Evolutionary conservation across 2,113 vertebrate genomes (phyloP), one percentile per base, ranked within the genome.

Genomic region (Eulacestoma nigropectus): DNA sequence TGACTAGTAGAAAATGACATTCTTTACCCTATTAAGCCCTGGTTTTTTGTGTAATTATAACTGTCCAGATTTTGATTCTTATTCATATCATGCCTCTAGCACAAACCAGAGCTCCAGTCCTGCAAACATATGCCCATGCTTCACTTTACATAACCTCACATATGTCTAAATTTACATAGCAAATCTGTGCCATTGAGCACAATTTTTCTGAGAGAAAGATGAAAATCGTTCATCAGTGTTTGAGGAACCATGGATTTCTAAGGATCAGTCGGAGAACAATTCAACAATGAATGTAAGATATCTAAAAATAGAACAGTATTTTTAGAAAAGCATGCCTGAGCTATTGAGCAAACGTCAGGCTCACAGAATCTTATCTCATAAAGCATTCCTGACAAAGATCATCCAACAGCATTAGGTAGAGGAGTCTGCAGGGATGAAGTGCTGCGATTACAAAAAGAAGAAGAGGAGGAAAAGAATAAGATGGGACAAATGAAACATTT

Each of bases 141-240:
- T 95, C n/a, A 44, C 47, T 89, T 95, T 95, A 95, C 27, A 26
- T 95, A 95, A 95, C 56, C 20, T 93, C 69, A 86, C 68, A 96
- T 88, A 88, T 93, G 84, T 55, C 56, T 74, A 63, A 77, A 83
- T 88, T 75, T 86, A 39, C n/a, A 39, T 17, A 67, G 29, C 39
- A 77, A 42, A 76, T 70, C 57, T 70, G 49, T 73, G 53, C 21
- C 49, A 70, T 14, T 0, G 2, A 91, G 29, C 11, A 56, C 10
- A 84, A 33, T 20, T 78, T 78, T 67, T 80, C 79, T 30, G 21
- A 90, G 35, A 59, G 47, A 59, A 91, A 83, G 47, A 32, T 16
- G 20, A 42, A 81, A 37, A 37, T 14, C 32, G 29, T 68, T 77
- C 10, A 49, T 52, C 7, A 33, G 10, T 70, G 33, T 81, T 95